Conservation (phyloP, 2,797 vertebrate species). For the Psittacula echo region DNA sequence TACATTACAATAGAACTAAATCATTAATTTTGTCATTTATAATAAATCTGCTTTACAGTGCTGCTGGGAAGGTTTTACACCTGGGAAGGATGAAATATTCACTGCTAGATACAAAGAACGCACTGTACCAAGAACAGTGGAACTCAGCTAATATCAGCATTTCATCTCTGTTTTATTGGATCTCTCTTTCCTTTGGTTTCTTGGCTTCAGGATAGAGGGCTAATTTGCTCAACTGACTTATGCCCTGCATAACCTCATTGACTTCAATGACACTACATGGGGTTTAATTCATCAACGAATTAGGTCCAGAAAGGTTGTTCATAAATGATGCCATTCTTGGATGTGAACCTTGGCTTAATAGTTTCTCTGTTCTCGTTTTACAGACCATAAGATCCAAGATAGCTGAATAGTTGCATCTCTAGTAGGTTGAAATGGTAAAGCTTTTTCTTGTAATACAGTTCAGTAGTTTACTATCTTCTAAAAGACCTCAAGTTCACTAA, state of each 20-base stretch:
- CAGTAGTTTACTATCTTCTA: slow-evolving; percentile 11
- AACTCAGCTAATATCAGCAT: slow-evolving; percentile 46
- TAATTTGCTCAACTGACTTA: slow-evolving; percentile 50
- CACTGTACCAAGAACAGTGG: slow-evolving; percentile 25
- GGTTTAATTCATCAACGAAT: slow-evolving; percentile 41
- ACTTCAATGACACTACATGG: slow-evolving; percentile 37
- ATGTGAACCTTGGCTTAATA: slow-evolving; percentile 25
- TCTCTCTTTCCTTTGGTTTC: slow-evolving; percentile 21
- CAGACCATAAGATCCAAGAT: slow-evolving; percentile 40
- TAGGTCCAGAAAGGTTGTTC: slow-evolving; percentile 44
- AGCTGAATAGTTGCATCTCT: slow-evolving; percentile 38
- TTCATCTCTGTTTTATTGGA: slow-evolving; percentile 40
- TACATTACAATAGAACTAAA: slow-evolving; percentile 9
- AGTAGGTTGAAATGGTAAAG: neutral
- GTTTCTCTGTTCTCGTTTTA: slow-evolving; percentile 47
- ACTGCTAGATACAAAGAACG: slow-evolving; percentile 32
- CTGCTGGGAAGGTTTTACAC: slow-evolving; percentile 56
- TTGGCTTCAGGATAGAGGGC: slow-evolving; percentile 38
- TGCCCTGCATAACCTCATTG: slow-evolving; percentile 29
- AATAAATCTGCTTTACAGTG: slow-evolving; percentile 14
- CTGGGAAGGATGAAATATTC: slow-evolving; percentile 55
- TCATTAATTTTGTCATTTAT: slow-evolving; percentile 32
- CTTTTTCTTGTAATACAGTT: slow-evolving; percentile 25
- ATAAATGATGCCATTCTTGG: slow-evolving; percentile 29
- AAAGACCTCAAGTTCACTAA: neutral